A percentile compares a stretch with the other conserved stretches of the same genome.
Evolutionary conservation across 2,888 invertebrate species (phyloP).

Genomic region (Xanthia icteritia): DNA sequence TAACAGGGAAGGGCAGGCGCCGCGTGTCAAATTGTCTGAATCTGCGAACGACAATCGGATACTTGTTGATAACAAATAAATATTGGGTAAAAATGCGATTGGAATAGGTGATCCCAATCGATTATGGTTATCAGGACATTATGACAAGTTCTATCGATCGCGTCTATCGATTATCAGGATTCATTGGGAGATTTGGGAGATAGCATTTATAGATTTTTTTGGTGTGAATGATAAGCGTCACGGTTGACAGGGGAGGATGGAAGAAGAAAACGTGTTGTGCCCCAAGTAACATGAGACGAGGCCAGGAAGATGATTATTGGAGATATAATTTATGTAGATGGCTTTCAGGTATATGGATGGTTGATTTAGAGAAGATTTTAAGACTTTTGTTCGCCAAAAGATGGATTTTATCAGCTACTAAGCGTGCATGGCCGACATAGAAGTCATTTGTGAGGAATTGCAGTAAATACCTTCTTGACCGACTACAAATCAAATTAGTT

Average conservation of each 20-base stretch:
- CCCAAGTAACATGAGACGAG: background rate
- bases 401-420: background rate
- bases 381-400: background rate
- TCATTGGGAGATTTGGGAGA: slow-evolving; percentile 6
- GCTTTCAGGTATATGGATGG: too few species aligned
- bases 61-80: slow-evolving; percentile 40
- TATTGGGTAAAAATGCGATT: slow-evolving; percentile 38
- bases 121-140: slow-evolving; percentile 23
- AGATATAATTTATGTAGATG: background rate
- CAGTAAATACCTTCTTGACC: background rate
- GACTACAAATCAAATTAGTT: background rate
- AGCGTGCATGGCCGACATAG: too few species aligned
- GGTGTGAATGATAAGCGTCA: background rate
- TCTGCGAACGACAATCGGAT: slow-evolving; percentile 11
- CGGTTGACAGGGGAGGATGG: background rate
- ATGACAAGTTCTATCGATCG: slow-evolving; percentile 23
- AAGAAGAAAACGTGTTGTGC: background rate
- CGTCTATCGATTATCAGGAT: slow-evolving; percentile 1
- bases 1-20: slow-evolving; percentile 30
- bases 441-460: background rate
- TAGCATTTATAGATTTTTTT: background rate
- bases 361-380: background rate
- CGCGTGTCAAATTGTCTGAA: background rate
- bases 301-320: background rate
- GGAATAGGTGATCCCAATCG: slow-evolving; percentile 18